Percentiles rank a stretch among this genome's conserved stretches.
phyloP scores from a whole-genome alignment of 1,140 invertebrate genomes.

The Cydia splendana region DNA sequence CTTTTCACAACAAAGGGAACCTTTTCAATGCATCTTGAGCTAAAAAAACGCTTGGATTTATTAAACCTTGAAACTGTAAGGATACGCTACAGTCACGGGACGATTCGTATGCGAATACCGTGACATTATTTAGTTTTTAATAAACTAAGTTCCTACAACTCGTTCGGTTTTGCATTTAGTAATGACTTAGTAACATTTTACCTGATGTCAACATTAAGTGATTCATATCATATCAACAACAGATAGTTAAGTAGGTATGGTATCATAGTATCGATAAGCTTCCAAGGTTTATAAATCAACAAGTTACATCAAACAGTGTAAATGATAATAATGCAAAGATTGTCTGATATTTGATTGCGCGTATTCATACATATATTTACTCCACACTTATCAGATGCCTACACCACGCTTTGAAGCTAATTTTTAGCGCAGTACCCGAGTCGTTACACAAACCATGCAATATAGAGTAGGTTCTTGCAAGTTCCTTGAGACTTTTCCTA shows the following conservation, averaged over 20 bases:
- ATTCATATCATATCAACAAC: neutral
- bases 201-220: neutral
- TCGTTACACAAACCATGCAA: neutral
- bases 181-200: too few relatives aligned
- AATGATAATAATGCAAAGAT: too few relatives aligned
- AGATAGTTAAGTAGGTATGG: neutral
- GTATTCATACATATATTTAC: too few relatives aligned
- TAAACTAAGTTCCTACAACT: neutral
- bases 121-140: neutral
- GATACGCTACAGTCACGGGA: constrained; percentile 7
- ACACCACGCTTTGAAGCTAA: neutral
- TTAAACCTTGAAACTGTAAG: constrained; percentile 50
- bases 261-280: too few relatives aligned
- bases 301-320: too few relatives aligned
- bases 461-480: neutral
- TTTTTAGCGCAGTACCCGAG: too few relatives aligned
- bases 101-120: neutral
- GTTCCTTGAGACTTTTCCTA: neutral
- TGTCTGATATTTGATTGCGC: too few relatives aligned
- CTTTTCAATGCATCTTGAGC: constrained; percentile 65
- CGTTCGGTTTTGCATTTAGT: too few relatives aligned
- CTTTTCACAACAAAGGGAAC: constrained; percentile 63
- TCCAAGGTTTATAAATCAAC: too few relatives aligned
- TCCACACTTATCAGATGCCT: too few relatives aligned
- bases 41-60: constrained; percentile 68